Evolutionary conservation across 2,113 vertebrate genomes (phyloP), one percentile per base, ranked within the genome.

Genomic region (Cottus gobio): DNA sequence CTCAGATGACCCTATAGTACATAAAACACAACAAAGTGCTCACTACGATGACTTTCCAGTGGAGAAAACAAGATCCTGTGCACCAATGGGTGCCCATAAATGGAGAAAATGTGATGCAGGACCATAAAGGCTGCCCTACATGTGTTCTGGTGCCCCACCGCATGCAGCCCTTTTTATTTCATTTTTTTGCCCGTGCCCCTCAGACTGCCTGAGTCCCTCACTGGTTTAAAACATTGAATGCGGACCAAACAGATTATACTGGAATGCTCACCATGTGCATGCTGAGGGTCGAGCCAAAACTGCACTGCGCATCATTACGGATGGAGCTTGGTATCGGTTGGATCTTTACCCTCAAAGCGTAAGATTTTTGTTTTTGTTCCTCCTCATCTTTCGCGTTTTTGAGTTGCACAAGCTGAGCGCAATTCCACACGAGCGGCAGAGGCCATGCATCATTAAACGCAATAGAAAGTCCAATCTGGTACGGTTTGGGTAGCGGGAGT

Each of bases 201-300:
- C 46, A 48, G 18, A 48, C 11, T 11, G 3, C 52, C 52, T 24
- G 3, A 54, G 50, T 54, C 22, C 9, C 8, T n/a, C 50, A 11
- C 22, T 54, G 52, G n/a, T 54, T 50, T 9, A 50, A 2, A n/a
- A 10, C 50, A 52, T 52, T 79, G 67, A 85, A 74, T 77, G 70
- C 4, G 0, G 12, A 42, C 54, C 39, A 64, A 69, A 79, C 65
- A 36, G 71, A 72, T 79, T 68, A 44, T 31, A 78, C 58, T 75
- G 31, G 58, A 71, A 81, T 71, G 31, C 64, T 65, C 63, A 71
- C 64, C 75, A 71, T 67, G 75, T 71, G 71, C 60, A 67, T 62
- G 5, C 58, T 31, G 61, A 58, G 34, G 22, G 56, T 52, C 31
- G 30, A 75, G 81, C 77, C 72, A 77, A 73, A 80, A 56, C 74